These are phyloP conservation scores for Xanthorhoe spadicearia DNA, from an alignment of 2,888 invertebrate species.

Conservation along the genomic window DNA sequence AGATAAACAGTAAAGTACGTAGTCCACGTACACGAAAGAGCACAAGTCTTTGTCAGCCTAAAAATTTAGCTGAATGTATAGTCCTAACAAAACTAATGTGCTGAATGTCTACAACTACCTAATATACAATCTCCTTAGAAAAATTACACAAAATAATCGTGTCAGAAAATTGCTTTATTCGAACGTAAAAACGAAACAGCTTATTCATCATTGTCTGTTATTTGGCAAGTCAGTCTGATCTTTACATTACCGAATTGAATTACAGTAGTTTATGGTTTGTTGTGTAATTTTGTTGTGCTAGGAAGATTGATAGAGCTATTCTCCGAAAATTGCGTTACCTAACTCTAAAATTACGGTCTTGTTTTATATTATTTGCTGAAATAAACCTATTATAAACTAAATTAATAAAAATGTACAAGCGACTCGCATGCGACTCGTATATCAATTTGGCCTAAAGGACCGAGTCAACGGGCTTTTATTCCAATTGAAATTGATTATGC, in stretches of 20 bases:
- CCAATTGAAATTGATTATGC: constrained; percentile 45
- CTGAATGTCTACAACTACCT: constrained; percentile 8
- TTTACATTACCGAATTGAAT: constrained; percentile 47
- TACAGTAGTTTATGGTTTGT: constrained; percentile 40
- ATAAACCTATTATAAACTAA: not conserved
- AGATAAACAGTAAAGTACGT: not conserved
- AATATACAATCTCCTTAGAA: not conserved
- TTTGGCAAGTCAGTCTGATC: constrained; percentile 53
- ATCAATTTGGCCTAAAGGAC: constrained; percentile 29
- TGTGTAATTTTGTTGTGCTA: constrained; percentile 22
- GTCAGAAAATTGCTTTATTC: constrained; percentile 52
- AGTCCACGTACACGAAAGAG: too few species aligned
- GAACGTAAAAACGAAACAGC: constrained; percentile 43
- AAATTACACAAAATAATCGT: constrained; percentile 43
- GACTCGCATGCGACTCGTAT: constrained; percentile 18
- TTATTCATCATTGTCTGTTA: constrained; percentile 54
- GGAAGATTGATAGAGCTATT: constrained; percentile 32
- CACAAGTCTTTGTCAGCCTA: not conserved
- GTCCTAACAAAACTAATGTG: too few species aligned
- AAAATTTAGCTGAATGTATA: not conserved
- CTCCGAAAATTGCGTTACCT: constrained; percentile 7
- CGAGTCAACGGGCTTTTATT: constrained; percentile 35
- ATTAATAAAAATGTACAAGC: too few species aligned
- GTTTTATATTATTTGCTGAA: not conserved
- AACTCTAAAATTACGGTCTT: not conserved